Conservation (phyloP, 1,140 invertebrate species). For the Pogonus chalceus region DNA sequence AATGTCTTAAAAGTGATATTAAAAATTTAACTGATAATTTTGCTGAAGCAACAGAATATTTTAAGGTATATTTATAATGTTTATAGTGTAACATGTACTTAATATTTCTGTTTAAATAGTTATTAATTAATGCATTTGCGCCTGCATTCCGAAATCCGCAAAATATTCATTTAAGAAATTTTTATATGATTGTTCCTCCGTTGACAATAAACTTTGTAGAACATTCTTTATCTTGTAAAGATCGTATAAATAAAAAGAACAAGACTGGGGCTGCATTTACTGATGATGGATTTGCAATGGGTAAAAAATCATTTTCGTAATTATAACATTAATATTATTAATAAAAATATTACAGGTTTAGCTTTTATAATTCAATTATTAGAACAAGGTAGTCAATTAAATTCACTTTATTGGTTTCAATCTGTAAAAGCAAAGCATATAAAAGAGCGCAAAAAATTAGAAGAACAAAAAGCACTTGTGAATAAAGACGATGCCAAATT, state of each 20-base stretch:
- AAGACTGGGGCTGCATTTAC: conserved; percentile 81
- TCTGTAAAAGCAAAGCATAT: conserved; percentile 68
- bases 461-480: conserved; percentile 38
- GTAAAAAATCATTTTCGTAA: conserved; percentile 45
- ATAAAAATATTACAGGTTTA: conserved; percentile 29
- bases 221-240: conserved; percentile 83
- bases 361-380: conserved; percentile 62
- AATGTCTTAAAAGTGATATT: conserved; percentile 67
- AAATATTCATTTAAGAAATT: conserved; percentile 86
- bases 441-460: conserved; percentile 49
- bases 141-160: conserved; percentile 76
- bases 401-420: conserved; percentile 93
- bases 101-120: conserved; percentile 35
- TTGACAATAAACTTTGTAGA: conserved; percentile 93
- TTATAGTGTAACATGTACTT: conserved; percentile 1
- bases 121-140: conserved; percentile 88
- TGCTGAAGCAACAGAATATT: conserved; percentile 89
- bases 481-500: conserved; percentile 67
- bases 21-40: conserved; percentile 74
- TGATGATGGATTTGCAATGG: conserved; percentile 97
- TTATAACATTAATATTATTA: conserved; percentile 4
- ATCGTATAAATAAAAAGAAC: conserved; percentile 83
- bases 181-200: conserved; percentile 88
- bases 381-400: conserved; percentile 70
- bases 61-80: conserved; percentile 50